Evolutionary conservation across 2,797 vertebrate species (phyloP).

Genomic region (Sebastes matsubarae): DNA sequence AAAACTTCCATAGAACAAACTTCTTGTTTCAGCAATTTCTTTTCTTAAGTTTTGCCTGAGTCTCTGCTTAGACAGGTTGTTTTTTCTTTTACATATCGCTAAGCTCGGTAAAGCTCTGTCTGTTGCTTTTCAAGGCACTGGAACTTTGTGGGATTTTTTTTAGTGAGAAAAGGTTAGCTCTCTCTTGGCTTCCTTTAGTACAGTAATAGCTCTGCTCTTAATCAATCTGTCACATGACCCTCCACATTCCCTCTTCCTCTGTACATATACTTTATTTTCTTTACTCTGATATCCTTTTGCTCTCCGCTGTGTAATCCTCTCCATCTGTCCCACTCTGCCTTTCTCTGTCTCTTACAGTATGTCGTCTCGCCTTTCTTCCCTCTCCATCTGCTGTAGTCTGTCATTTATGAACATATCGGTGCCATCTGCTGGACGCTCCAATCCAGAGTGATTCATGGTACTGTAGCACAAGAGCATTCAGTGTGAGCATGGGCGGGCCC

Average conservation of each 20-base stretch:
- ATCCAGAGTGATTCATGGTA: constrained; percentile 42
- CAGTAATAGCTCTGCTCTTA: background rate
- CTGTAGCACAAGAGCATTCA: constrained; percentile 34
- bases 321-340: constrained; percentile 58
- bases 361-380: constrained; percentile 34
- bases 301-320: constrained; percentile 28
- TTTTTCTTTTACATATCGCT: background rate
- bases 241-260: background rate
- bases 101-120: background rate
- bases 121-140: background rate
- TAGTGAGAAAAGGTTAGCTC: background rate
- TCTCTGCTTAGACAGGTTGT: background rate
- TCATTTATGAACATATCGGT: constrained; percentile 67
- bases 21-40: background rate
- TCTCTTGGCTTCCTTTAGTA: background rate
- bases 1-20: background rate
- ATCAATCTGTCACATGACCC: constrained; percentile 6
- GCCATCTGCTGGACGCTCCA: constrained; percentile 69
- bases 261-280: constrained; percentile 24
- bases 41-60: background rate
- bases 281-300: constrained; percentile 14
- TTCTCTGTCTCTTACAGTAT: constrained; percentile 53
- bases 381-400: constrained; percentile 58
- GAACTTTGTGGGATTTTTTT: background rate
- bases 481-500: constrained; percentile 18